Evolutionary conservation across 2,797 vertebrate species (phyloP).

Genomic region (Danionella dracula): DNA sequence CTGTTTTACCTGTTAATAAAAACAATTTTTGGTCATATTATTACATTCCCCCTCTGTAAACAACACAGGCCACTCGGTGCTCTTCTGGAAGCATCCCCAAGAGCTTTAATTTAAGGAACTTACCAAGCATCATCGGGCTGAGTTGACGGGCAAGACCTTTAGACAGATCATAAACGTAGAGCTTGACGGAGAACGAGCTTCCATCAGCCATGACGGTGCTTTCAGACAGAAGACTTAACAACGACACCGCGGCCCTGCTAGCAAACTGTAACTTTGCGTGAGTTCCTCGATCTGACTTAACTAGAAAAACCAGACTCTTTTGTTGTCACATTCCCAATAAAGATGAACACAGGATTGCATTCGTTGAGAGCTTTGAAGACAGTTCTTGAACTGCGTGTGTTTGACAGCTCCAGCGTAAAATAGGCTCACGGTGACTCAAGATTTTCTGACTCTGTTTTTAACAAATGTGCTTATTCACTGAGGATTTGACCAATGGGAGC

Average conservation of each 20-base stretch:
- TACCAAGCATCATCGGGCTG: conserved; percentile 94
- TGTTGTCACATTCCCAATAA: neutral
- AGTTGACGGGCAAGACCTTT: conserved; percentile 91
- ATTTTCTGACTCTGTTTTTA: conserved; percentile 18
- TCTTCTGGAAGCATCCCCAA: neutral
- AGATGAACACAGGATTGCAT: no score
- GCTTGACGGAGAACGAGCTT: conserved; percentile 73
- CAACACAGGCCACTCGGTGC: no score
- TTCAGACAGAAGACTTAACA: neutral
- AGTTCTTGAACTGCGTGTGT: no score
- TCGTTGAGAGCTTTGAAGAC: no score
- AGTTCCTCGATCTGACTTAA: neutral
- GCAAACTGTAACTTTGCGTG: neutral
- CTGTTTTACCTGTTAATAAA: conserved; percentile 81
- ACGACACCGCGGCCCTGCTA: neutral
- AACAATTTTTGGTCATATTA: no score
- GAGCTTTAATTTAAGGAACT: conserved; percentile 42
- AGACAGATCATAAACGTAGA: conserved; percentile 94
- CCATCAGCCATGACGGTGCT: conserved; percentile 58
- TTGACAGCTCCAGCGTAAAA: neutral
- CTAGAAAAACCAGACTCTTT: neutral
- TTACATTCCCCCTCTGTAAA: no score
- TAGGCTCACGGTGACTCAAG: conserved; percentile 38
- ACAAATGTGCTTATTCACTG: conserved; percentile 25
- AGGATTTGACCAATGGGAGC: conserved; percentile 1